phyloP scores from a whole-genome alignment of 1,140 invertebrate species.

The Zaprionus inermis region DNA sequence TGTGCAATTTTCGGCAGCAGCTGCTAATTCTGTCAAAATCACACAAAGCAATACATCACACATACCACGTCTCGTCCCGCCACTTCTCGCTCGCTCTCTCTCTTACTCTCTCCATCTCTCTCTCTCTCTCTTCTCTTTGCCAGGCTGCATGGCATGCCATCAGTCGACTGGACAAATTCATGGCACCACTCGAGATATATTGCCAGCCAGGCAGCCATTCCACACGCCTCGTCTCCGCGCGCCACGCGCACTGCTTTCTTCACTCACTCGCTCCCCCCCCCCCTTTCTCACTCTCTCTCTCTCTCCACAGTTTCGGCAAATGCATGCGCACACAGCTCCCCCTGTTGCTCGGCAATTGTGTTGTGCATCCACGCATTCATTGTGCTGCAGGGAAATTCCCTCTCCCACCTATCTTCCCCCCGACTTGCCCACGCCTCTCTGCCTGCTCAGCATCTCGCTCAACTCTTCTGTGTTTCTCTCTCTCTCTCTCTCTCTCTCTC shows the following conservation, averaged over 20 bases:
- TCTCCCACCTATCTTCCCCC: too few relatives aligned
- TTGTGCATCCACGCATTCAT: conserved; percentile 54
- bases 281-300: conserved; percentile 5
- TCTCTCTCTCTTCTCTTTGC: background rate
- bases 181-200: conserved; percentile 74
- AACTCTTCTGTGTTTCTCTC: background rate
- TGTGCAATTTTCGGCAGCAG: conserved; percentile 79
- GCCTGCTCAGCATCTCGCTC: background rate
- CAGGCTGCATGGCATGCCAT: conserved; percentile 30
- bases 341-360: conserved; percentile 36
- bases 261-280: background rate
- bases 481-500: background rate
- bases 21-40: conserved; percentile 81
- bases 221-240: background rate
- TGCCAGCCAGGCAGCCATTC: conserved; percentile 53
- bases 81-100: background rate
- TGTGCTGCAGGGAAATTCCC: conserved; percentile 18
- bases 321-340: background rate
- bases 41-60: conserved; percentile 81
- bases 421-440: background rate
- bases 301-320: background rate
- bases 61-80: conserved; percentile 37
- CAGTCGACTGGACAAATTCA: conserved; percentile 66
- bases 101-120: too few relatives aligned
- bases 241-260: too few relatives aligned